Conservation (phyloP, 1,140 invertebrate genomes). For the Metopolophium dirhodum region DNA sequence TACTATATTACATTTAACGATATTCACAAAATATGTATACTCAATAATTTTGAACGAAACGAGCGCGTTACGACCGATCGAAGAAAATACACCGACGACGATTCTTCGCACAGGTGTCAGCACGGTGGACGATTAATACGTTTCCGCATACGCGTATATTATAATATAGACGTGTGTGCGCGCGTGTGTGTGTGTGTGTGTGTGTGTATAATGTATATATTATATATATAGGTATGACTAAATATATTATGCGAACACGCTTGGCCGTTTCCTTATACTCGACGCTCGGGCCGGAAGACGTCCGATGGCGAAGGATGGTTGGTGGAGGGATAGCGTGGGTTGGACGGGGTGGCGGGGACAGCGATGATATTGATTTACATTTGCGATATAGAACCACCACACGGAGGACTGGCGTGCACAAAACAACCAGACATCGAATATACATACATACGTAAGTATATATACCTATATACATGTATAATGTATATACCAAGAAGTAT, state of each 20-base stretch:
- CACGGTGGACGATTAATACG: background rate
- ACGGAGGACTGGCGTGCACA: background rate
- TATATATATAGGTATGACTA: background rate
- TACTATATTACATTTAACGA: background rate
- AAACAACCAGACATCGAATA: background rate
- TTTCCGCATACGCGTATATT: background rate
- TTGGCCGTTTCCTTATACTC: background rate
- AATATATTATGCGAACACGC: background rate
- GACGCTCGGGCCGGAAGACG: background rate
- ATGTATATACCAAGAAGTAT: too few species aligned
- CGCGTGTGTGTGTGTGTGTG: background rate
- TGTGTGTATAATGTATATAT: background rate
- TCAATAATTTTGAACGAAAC: background rate
- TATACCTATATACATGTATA: background rate
- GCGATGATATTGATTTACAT: constrained; percentile 27
- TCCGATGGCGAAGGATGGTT: background rate
- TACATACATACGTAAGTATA: background rate
- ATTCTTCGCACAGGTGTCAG: constrained; percentile 24
- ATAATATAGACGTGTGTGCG: background rate
- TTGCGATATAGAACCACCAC: background rate
- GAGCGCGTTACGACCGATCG: background rate
- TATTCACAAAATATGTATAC: background rate
- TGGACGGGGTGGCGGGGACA: background rate
- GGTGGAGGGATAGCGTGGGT: background rate
- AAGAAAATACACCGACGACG: background rate